A percentile compares a stretch with the other conserved stretches of the same genome.
These are phyloP conservation scores for Strongylocentrotus purpuratus DNA, from an alignment of 35 echinoderm and acorn worm genomes.

Conservation along the genomic window DNA sequence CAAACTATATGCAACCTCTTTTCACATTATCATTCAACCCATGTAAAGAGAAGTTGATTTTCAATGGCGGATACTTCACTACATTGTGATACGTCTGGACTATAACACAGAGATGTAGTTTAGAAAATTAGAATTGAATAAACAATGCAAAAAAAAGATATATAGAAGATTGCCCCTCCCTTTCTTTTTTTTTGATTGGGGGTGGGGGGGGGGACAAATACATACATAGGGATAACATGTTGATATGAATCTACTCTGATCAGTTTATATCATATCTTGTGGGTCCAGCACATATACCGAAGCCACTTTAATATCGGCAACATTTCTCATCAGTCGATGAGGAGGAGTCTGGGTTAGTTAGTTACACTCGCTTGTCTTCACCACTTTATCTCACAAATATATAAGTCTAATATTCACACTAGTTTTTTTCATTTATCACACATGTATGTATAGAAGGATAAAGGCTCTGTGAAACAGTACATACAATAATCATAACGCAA, in stretches of 20 bases:
- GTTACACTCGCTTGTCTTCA: background rate
- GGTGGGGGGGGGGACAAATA: too few species aligned
- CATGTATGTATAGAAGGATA: background rate
- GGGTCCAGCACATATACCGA: background rate
- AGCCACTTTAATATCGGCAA: background rate
- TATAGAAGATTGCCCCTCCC: too few species aligned
- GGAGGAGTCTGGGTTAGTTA: background rate
- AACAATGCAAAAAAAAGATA: too few species aligned
- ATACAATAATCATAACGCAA: background rate
- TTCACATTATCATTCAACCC: background rate
- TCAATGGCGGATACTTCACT: too few species aligned
- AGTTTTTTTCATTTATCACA: background rate
- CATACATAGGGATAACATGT: too few species aligned
- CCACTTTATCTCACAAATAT: background rate
- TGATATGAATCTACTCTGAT: too few species aligned
- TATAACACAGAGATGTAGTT: too few species aligned
- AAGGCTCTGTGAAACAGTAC: constrained; percentile 1
- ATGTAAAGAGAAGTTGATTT: background rate
- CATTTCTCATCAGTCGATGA: background rate
- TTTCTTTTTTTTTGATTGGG: too few species aligned
- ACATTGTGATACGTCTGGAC: too few species aligned
- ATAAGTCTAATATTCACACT: constrained; percentile 6
- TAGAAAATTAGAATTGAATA: too few species aligned
- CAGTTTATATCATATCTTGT: background rate
- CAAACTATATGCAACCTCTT: background rate